These are phyloP conservation scores for Malacosoma neustria DNA, from an alignment of 2,888 invertebrate genomes.

Conservation along the genomic window DNA sequence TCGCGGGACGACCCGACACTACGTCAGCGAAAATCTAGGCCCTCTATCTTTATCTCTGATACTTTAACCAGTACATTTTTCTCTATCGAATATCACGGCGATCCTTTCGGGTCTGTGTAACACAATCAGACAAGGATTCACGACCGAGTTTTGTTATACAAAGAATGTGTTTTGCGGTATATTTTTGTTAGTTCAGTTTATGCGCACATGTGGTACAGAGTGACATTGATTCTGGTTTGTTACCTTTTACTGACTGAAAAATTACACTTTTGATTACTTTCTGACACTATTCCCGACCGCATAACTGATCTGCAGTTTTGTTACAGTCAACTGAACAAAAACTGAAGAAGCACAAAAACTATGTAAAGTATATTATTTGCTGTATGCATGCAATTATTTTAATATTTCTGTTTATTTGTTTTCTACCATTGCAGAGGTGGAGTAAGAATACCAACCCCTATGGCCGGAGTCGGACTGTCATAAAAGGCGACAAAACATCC, in stretches of 20 bases:
- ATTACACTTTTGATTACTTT: too few species aligned
- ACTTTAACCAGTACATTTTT: constrained; percentile 41
- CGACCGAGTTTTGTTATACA: constrained; percentile 10
- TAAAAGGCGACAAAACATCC: too few species aligned
- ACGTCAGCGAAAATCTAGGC: constrained; percentile 56
- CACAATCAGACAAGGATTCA: constrained; percentile 9
- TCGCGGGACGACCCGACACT: constrained; percentile 48
- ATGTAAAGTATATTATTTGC: too few species aligned
- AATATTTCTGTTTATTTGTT: background rate
- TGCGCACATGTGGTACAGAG: constrained; percentile 6
- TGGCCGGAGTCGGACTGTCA: too few species aligned
- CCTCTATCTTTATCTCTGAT: constrained; percentile 44
- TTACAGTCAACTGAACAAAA: too few species aligned
- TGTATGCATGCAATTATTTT: background rate
- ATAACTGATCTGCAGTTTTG: too few species aligned
- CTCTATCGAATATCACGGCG: constrained; percentile 34
- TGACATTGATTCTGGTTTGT: too few species aligned
- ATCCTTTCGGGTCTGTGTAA: constrained; percentile 23
- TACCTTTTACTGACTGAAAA: too few species aligned
- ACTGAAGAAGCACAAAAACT: too few species aligned
- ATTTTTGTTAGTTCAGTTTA: constrained; percentile 7
- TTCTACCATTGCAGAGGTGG: too few species aligned
- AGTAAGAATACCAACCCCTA: background rate
- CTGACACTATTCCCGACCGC: too few species aligned
- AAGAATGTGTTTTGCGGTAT: constrained; percentile 10